Evolutionary conservation across 2,888 invertebrate species (phyloP), one percentile per base, ranked within the genome.

Genomic region (Taenaris catops): DNA sequence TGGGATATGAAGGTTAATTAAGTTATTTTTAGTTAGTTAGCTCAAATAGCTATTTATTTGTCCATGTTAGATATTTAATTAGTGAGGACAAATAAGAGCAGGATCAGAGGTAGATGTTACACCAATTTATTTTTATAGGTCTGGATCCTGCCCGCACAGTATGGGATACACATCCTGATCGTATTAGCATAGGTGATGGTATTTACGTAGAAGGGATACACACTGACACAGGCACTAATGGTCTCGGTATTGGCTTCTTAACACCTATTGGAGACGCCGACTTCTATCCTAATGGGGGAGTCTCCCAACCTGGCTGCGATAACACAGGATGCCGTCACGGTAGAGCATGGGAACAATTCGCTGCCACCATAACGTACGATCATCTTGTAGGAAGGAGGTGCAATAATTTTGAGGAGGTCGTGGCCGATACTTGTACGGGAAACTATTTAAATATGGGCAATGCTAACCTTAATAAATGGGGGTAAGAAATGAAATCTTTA

Each of bases 261-360:
- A 55, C 64, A 1, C 56, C 78, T 4, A 62, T 90, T 1, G 90
- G 79, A 0, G 65, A 88, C 38, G 89, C 63, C 1, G 90, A 91
- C 58, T 91, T 90, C 62, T 90, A 88, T 79, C 88, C 89, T 11
- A 91, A 91, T 46, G 81, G 86, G 23, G 90, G 91, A 72, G 70
- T 1, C 76, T 76, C 28, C 1, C 63, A 0, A 54, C 60, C 4
- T 60, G 49, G 24, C 8, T 73, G 3, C 8, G 3, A 6, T 2
- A 9, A 4, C 1, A 29, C 8, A 6, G 5, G 7, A 5, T 80
- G 80, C 48, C 55, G 70, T 41, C 80, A 79, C 44, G 64, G 75
- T 34, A 68, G 71, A 3, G 66, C 79, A 3, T 76, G 69, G 68
- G 63, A 69, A 26, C 45, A 67, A 3, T 78, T 76, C 7, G 75